Conservation (phyloP, 2,888 invertebrate genomes). For the Erebia epiphron region DNA sequence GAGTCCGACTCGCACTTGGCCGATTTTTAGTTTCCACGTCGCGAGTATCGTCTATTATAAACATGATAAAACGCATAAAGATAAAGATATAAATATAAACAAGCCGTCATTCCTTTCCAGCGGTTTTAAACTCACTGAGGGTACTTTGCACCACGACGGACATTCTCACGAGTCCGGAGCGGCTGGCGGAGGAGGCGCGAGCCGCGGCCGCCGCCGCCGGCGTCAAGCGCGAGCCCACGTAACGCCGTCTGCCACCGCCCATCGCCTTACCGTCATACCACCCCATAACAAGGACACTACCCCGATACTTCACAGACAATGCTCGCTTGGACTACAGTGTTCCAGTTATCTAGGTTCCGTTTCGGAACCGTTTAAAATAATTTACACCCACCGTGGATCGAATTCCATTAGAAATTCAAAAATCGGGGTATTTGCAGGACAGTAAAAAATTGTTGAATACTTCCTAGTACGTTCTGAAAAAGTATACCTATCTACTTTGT, state of each 20-base stretch:
- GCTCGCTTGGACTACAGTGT: background rate
- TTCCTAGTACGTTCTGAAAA: conserved; percentile 7
- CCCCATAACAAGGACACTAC: background rate
- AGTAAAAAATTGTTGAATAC: conserved; percentile 1
- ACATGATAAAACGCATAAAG: too few species aligned
- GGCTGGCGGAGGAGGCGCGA: conserved; percentile 94
- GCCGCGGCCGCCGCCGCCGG: conserved; percentile 84
- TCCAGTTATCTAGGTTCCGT: background rate
- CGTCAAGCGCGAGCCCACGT: conserved; percentile 74
- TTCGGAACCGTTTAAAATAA: background rate
- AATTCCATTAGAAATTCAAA: background rate
- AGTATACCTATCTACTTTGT: conserved; percentile 24
- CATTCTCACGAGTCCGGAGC: conserved; percentile 94
- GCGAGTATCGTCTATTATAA: too few species aligned
- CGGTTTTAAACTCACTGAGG: conserved; percentile 94
- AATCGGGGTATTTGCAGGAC: background rate
- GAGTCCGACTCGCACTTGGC: too few species aligned
- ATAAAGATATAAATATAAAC: background rate
- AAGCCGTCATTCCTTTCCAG: conserved; percentile 71
- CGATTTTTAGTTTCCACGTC: too few species aligned
- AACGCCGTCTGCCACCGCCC: conserved; percentile 40
- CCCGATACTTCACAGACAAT: background rate
- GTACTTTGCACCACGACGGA: conserved; percentile 96
- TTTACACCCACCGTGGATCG: background rate
- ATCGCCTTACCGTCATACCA: background rate